A percentile compares a stretch with the other conserved stretches of the same genome.
Evolutionary conservation across 2,797 vertebrate species (phyloP).

Genomic region (Potorous gilbertii): DNA sequence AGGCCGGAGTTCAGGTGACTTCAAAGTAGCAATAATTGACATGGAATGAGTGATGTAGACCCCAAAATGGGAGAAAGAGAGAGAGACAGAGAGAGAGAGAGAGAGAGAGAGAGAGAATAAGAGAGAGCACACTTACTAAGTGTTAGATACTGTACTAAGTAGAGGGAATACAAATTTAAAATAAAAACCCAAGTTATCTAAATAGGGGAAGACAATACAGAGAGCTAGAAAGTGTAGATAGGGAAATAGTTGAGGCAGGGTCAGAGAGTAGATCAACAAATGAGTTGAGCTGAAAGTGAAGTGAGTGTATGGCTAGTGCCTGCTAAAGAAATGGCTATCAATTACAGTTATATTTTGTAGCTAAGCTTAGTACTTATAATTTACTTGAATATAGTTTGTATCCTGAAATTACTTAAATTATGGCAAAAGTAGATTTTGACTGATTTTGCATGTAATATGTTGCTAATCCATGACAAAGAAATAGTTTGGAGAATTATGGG

Average conservation of each 20-base stretch:
- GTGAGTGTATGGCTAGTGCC: neutral
- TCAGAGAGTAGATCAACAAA: neutral
- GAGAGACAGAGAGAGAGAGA: too few relatives aligned
- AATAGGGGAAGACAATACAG: neutral
- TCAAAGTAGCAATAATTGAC: neutral
- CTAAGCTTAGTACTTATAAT: neutral
- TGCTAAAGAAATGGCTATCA: neutral
- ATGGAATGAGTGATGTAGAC: neutral
- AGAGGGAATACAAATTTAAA: neutral
- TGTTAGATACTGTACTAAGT: neutral
- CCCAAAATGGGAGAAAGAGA: neutral
- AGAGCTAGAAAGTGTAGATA: neutral
- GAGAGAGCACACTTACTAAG: neutral
- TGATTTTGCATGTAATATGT: neutral
- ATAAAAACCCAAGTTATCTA: neutral
- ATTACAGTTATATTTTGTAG: neutral
- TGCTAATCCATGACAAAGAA: neutral
- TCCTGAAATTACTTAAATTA: neutral
- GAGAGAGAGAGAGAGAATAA: too few relatives aligned
- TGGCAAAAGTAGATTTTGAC: neutral
- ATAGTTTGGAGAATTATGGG: neutral
- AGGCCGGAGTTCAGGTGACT: slow-evolving; percentile 21
- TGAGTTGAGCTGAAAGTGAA: neutral
- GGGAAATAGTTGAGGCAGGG: neutral
- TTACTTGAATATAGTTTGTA: neutral